Base-by-base conservation (phyloP, 1,140 invertebrate species). In the Nebria ingens region DNA sequence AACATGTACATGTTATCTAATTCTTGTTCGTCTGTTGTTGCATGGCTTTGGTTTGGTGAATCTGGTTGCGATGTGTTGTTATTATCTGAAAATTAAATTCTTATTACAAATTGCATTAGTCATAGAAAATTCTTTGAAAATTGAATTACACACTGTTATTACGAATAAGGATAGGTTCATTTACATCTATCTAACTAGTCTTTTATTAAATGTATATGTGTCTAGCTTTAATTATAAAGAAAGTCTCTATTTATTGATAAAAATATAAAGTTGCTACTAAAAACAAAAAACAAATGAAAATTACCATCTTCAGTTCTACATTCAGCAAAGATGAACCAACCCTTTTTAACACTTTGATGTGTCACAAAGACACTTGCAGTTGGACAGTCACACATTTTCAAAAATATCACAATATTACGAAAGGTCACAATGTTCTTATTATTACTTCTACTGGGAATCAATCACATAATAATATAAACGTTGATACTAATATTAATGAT, bases 1-100 rank as follows among this genome's bases (percentile, higher is more conserved):
- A 89, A 79, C 64, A 85, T 78, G 66, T 84, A 81, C 64, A 86
- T 78, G 15, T 84, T 83, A 62, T 87, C 85, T 53, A 87, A 70
- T 59, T 81, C 79, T 20, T 80, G 77, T 61, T 79, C 75, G 21
- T 75, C 73, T 51, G 71, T 71, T 40, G 64, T 51, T 13, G 68
- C 59, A 38, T 60, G 58, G 15, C 54, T 55, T 13, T 40, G 56
- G 42, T 59, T 54, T 9, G 57, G 56, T 15, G 61, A 59, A 55
- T 55, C 61, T 19, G n/a, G n/a, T n/a, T n/a, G n/a, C n/a, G n/a
- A n/a, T n/a, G n/a, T 61, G 54, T 62, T 68, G 19, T 61, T 58
- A 19, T 58, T 60, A 59, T 64, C 66, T 68, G 54, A n/a, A n/a
- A n/a, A n/a, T n/a, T n/a, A n/a, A n/a, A n/a, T n/a, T n/a, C n/a